Conservation (phyloP, 2,888 invertebrate genomes). For the Xanthorhoe spadicearia region DNA sequence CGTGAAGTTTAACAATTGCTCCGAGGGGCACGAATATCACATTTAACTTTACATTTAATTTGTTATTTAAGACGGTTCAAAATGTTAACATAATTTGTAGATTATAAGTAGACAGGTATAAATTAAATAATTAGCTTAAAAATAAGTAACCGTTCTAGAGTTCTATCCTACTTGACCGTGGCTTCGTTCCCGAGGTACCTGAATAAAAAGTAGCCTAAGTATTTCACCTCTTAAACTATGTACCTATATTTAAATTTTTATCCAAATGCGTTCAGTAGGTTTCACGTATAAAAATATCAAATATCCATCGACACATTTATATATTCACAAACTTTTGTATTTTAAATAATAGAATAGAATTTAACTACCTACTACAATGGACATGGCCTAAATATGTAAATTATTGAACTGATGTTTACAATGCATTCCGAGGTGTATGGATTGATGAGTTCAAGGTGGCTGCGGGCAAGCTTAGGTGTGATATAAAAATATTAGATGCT, state of each 20-base stretch:
- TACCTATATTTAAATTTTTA: no score
- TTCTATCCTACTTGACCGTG: no score
- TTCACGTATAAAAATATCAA: no score
- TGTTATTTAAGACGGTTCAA: slow-evolving; percentile 37
- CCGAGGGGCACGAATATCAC: slow-evolving; percentile 41
- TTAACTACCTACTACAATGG: not conserved
- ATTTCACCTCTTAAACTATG: no score
- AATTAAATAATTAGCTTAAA: no score
- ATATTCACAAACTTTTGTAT: no score
- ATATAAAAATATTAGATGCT: not conserved
- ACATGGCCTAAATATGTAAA: slow-evolving; percentile 11
- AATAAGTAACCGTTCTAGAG: no score
- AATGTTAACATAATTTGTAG: slow-evolving; percentile 37
- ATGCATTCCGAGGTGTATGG: slow-evolving; percentile 9
- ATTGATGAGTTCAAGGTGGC: slow-evolving; percentile 9
- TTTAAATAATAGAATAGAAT: no score
- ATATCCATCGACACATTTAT: no score
- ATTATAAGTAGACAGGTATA: not conserved
- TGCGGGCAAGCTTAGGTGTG: slow-evolving; percentile 7
- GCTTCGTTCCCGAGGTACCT: no score
- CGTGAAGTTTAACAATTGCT: slow-evolving; percentile 43
- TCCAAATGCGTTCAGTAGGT: no score
- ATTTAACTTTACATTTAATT: slow-evolving; percentile 38
- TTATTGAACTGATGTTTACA: slow-evolving; percentile 6
- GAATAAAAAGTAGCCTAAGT: no score